Evolutionary conservation across 2,888 invertebrate genomes (phyloP).

Genomic region (Andrena camellia): DNA sequence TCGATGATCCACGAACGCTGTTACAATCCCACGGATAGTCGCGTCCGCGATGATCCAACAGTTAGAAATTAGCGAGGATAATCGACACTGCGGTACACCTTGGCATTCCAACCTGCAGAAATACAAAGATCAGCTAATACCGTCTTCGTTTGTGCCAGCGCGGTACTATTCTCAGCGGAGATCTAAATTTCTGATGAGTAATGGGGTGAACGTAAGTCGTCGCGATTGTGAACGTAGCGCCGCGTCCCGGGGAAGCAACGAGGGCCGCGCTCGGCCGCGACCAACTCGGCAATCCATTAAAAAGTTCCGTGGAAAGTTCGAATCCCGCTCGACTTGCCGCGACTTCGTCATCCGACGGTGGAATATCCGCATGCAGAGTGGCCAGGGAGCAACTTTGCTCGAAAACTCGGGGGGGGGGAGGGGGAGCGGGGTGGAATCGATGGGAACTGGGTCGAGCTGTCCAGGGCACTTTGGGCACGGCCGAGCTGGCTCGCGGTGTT

Average conservation of each 20-base stretch:
- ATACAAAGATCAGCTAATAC: too few species aligned
- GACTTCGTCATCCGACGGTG: slow-evolving; percentile 35
- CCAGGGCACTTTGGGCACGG: slow-evolving; percentile 21
- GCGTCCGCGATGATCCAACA: not conserved
- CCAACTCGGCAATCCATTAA: slow-evolving; percentile 48
- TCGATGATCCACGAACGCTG: slow-evolving; percentile 40
- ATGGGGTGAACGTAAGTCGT: not conserved
- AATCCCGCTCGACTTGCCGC: slow-evolving; percentile 32
- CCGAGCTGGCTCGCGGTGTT: slow-evolving; percentile 19
- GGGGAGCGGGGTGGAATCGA: slow-evolving; percentile 64
- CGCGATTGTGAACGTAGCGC: not conserved
- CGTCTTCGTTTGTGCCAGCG: too few species aligned
- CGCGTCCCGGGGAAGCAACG: not conserved
- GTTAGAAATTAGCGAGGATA: not conserved
- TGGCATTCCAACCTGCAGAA: too few species aligned
- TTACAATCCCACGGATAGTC: slow-evolving; percentile 9
- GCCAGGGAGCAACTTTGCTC: slow-evolving; percentile 45
- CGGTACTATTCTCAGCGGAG: too few species aligned
- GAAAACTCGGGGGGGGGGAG: slow-evolving; percentile 65
- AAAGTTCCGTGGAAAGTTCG: slow-evolving; percentile 53
- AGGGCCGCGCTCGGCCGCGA: not conserved
- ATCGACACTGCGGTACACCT: not conserved
- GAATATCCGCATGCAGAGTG: slow-evolving; percentile 4
- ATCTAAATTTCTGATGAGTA: not conserved
- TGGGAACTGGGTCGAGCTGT: slow-evolving; percentile 65